These are phyloP conservation scores for Cyphomyrus discorhynchus DNA, from an alignment of 2,113 vertebrate species.

Conservation along the genomic window DNA sequence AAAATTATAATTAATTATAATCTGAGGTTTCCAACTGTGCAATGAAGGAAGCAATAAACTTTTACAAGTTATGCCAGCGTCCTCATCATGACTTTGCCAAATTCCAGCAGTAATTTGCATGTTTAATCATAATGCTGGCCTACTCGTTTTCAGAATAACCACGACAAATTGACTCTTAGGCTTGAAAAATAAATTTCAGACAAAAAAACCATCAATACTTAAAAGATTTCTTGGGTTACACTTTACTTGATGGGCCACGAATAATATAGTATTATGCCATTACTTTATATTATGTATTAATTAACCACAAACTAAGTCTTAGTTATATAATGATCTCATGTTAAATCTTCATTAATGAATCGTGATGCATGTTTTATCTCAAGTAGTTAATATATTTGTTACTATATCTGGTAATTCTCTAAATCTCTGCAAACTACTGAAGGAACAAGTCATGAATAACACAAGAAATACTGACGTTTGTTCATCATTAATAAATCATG, in stretches of 20 bases:
- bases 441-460: neutral
- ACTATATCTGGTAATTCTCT: neutral
- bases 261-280: neutral
- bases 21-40: neutral
- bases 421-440: neutral
- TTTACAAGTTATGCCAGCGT: neutral
- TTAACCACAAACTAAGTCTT: neutral
- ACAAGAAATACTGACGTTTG: neutral
- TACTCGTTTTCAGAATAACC: neutral
- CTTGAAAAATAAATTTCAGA: neutral
- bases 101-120: constrained; percentile 1
- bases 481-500: neutral
- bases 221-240: neutral
- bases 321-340: neutral
- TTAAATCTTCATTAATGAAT: neutral
- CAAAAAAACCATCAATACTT: neutral
- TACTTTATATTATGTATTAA: neutral
- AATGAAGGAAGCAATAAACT: neutral
- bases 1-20: neutral
- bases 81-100: neutral
- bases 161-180: neutral
- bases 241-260: neutral
- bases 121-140: neutral
- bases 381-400: neutral
- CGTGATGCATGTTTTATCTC: neutral